Evolutionary conservation across 2,113 vertebrate species (phyloP).

Genomic region (Lycaon pictus): DNA sequence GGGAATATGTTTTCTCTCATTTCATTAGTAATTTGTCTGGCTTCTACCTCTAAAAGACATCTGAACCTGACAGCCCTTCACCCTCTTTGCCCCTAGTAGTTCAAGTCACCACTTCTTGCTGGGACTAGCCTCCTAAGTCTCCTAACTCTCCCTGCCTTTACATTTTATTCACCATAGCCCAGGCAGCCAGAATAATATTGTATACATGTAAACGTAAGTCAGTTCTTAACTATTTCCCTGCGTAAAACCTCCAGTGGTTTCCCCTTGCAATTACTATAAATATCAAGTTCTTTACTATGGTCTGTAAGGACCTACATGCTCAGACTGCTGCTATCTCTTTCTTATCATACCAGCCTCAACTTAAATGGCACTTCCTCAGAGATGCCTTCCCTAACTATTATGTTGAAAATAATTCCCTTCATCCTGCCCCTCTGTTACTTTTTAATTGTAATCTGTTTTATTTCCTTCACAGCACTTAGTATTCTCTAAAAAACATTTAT

Average conservation of each 20-base stretch:
- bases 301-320: not conserved
- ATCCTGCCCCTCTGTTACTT: not conserved
- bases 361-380: conserved; percentile 45
- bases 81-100: not conserved
- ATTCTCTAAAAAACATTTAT: conserved; percentile 44
- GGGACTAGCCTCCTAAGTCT: not conserved
- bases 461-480: conserved; percentile 43
- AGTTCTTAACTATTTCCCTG: not conserved
- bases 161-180: not conserved
- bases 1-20: not conserved
- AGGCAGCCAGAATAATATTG: not conserved
- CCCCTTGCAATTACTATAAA: conserved; percentile 57
- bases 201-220: conserved; percentile 28
- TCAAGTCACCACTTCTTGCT: not conserved
- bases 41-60: conserved; percentile 46
- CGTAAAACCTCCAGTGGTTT: not conserved
- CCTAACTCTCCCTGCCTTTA: not conserved
- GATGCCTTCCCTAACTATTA: conserved; percentile 1
- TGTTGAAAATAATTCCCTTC: conserved; percentile 46
- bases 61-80: conserved; percentile 26
- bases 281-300: not conserved
- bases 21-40: conserved; percentile 6
- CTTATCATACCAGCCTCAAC: not conserved
- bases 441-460: conserved; percentile 51
- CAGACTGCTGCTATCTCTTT: not conserved